Conservation (phyloP, 2,797 vertebrate genomes). For the Euphonia xanthogaster region DNA sequence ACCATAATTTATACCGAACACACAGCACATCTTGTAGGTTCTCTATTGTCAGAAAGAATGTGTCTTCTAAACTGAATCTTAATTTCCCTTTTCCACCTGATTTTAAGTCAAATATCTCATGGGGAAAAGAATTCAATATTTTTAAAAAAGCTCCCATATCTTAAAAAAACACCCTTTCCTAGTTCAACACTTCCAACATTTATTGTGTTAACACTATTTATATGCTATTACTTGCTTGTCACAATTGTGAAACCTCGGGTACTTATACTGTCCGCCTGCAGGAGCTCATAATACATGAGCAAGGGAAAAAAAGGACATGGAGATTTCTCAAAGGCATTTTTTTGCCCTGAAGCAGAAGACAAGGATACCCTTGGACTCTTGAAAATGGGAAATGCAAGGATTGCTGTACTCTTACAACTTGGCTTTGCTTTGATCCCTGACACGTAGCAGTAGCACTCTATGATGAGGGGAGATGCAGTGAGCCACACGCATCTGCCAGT, state of each 20-base stretch:
- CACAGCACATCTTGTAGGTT: not conserved
- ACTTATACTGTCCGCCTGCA: not conserved
- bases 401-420: not conserved
- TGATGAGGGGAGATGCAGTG: fast-evolving
- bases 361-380: not conserved
- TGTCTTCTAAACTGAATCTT: not conserved
- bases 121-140: not conserved
- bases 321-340: not conserved
- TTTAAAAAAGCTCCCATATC: not conserved
- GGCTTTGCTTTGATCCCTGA: not conserved
- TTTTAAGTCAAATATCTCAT: not conserved
- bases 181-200: not conserved
- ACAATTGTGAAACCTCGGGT: not conserved
- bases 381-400: not conserved
- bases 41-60: not conserved
- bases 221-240: not conserved
- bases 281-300: not conserved
- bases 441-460: not conserved
- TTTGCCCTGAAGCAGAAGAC: not conserved
- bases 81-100: not conserved
- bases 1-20: not conserved
- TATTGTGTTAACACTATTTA: not conserved
- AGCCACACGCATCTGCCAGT: not conserved
- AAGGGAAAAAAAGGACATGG: not conserved
- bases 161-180: not conserved